Evolutionary conservation across 2,888 invertebrate species (phyloP).

Genomic region (Drosophila mercatorum): DNA sequence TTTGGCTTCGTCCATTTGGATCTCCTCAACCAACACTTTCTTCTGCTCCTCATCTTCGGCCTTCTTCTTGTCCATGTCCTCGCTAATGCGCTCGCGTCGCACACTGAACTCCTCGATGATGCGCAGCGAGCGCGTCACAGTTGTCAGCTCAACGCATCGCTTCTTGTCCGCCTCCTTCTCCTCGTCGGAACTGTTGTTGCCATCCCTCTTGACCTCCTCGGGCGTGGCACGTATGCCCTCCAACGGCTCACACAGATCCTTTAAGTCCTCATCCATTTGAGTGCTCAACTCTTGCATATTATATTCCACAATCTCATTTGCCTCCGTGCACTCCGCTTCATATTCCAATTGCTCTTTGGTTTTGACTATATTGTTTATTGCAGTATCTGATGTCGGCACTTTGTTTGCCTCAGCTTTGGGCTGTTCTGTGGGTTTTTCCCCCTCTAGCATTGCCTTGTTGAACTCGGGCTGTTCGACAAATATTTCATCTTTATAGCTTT

Average conservation of each 20-base stretch:
- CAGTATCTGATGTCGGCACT: background rate
- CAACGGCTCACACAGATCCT: slow-evolving; percentile 45
- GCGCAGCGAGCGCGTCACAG: slow-evolving; percentile 34
- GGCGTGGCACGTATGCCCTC: background rate
- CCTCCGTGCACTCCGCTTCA: slow-evolving; percentile 57
- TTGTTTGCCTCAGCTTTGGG: slow-evolving; percentile 7
- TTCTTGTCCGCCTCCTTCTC: slow-evolving; percentile 27
- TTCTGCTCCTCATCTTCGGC: background rate
- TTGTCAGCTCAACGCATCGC: slow-evolving; percentile 34
- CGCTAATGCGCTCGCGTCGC: slow-evolving; percentile 36
- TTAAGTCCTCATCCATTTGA: slow-evolving; percentile 60
- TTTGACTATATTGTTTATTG: slow-evolving; percentile 1
- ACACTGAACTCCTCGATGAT: slow-evolving; percentile 45
- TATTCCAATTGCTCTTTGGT: slow-evolving; percentile 39
- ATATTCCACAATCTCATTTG: slow-evolving; percentile 58
- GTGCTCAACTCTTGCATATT: slow-evolving; percentile 66
- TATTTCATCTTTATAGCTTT: slow-evolving; percentile 27
- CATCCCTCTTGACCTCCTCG: background rate
- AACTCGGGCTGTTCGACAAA: slow-evolving; percentile 24
- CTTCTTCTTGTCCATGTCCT: slow-evolving; percentile 6
- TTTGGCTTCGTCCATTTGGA: background rate
- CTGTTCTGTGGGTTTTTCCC: slow-evolving; percentile 2
- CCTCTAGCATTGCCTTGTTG: slow-evolving; percentile 18
- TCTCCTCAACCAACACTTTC: background rate
- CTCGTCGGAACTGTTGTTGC: slow-evolving; percentile 31